Evolutionary conservation across 2,888 invertebrate species (phyloP).

Genomic region (Blastobasis adustella): DNA sequence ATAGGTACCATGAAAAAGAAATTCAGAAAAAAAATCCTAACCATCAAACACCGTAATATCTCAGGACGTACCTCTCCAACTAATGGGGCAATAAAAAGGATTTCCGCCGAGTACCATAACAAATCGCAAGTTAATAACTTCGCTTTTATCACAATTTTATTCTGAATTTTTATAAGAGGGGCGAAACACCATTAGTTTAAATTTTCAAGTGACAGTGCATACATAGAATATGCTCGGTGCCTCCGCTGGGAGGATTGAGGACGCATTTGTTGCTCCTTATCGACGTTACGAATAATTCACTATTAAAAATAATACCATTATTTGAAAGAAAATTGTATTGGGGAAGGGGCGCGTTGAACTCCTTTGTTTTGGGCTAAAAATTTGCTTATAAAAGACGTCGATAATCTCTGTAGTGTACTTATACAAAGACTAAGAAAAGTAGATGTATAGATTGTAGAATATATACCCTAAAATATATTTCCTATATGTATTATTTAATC

Average conservation of each 20-base stretch:
- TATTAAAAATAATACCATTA: not conserved
- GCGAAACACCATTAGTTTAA: slow-evolving; percentile 37
- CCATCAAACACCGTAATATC: not conserved
- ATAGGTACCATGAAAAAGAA: no score
- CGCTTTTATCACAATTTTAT: slow-evolving; percentile 34
- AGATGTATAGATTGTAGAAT: no score
- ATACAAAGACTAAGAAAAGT: no score
- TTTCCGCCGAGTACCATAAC: slow-evolving; percentile 20
- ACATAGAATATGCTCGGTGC: slow-evolving; percentile 5
- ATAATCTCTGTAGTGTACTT: no score
- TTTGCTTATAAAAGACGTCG: no score
- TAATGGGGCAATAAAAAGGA: slow-evolving; percentile 16
- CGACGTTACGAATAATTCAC: not conserved
- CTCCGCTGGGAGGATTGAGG: not conserved
- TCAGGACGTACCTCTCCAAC: not conserved
- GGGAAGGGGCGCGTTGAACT: no score
- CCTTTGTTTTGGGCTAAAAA: no score
- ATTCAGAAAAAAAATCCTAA: no score
- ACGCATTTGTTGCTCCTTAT: not conserved
- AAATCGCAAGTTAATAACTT: slow-evolving; percentile 37
- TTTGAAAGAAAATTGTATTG: no score
- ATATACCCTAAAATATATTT: no score
- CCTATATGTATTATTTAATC: no score
- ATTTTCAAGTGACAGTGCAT: slow-evolving; percentile 31
- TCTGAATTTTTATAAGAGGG: slow-evolving; percentile 24